Evolutionary conservation across 2,888 invertebrate species (phyloP).

Genomic region (Apotomis turbidana): DNA sequence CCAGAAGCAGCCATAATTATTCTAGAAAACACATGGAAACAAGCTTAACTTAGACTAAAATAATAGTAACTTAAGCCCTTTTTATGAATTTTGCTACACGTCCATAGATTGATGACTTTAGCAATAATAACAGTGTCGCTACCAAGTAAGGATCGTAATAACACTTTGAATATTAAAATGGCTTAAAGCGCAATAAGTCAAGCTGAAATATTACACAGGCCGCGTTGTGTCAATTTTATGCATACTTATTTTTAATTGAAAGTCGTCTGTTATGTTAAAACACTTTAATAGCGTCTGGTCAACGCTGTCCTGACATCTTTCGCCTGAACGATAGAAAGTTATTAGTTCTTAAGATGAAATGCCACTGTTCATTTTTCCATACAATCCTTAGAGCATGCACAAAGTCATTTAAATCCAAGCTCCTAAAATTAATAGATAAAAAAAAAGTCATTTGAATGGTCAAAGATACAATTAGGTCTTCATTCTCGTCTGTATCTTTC

Average conservation of each 20-base stretch:
- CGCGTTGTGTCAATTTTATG: slow-evolving; percentile 20
- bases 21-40: neutral
- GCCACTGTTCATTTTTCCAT: no score
- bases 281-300: neutral
- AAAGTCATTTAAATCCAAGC: no score
- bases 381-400: no score
- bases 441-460: no score
- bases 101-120: slow-evolving; percentile 19
- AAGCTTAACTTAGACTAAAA: neutral
- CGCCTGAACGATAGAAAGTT: neutral
- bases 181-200: slow-evolving; percentile 11
- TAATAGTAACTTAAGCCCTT: neutral
- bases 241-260: slow-evolving; percentile 26
- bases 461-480: no score
- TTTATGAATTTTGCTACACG: neutral
- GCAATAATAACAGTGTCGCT: slow-evolving; percentile 17
- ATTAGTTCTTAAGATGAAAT: neutral
- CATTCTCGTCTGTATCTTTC: no score
- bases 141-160: slow-evolving; percentile 28
- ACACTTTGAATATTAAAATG: slow-evolving; percentile 25
- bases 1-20: neutral
- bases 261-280: slow-evolving; percentile 6
- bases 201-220: slow-evolving; percentile 6
- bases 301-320: neutral
- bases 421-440: no score